phyloP scores from a whole-genome alignment of 2,888 invertebrate genomes.

The Drosophila demipolita region DNA sequence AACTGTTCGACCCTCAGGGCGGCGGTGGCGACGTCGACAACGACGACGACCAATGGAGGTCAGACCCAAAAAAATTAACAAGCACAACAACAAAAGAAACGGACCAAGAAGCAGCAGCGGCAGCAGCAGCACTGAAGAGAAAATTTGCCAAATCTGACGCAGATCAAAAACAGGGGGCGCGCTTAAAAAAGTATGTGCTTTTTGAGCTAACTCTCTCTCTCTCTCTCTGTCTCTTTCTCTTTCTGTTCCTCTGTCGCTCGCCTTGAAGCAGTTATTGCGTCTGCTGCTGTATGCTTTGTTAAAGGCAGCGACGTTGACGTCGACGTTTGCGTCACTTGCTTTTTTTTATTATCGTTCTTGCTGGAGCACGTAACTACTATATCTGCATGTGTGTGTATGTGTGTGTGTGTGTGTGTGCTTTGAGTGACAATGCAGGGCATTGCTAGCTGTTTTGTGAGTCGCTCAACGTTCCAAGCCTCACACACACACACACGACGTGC shows the following conservation, averaged over 20 bases:
- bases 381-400: constrained; percentile 8
- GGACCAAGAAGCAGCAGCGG: constrained; percentile 40
- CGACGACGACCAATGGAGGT: constrained; percentile 71
- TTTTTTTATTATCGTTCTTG: constrained; percentile 53
- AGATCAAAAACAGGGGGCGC: constrained; percentile 9
- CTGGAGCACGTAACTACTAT: constrained; percentile 49
- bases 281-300: constrained; percentile 48
- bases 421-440: constrained; percentile 74
- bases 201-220: neutral
- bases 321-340: constrained; percentile 64
- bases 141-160: constrained; percentile 49
- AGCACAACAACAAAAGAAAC: constrained; percentile 22
- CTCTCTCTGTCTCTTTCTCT: constrained; percentile 12
- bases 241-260: constrained; percentile 32
- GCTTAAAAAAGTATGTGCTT: neutral
- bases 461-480: constrained; percentile 44
- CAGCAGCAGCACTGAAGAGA: constrained; percentile 40
- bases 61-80: constrained; percentile 36
- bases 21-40: constrained; percentile 18
- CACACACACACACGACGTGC: constrained; percentile 30
- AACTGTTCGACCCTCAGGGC: constrained; percentile 53
- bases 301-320: constrained; percentile 43
- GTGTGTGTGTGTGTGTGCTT: constrained; percentile 29
- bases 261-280: constrained; percentile 65
- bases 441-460: constrained; percentile 49